Evolutionary conservation across 2,797 vertebrate species (phyloP), one percentile per base, ranked within the genome.

Genomic region (Oryzias dopingdopingensis): DNA sequence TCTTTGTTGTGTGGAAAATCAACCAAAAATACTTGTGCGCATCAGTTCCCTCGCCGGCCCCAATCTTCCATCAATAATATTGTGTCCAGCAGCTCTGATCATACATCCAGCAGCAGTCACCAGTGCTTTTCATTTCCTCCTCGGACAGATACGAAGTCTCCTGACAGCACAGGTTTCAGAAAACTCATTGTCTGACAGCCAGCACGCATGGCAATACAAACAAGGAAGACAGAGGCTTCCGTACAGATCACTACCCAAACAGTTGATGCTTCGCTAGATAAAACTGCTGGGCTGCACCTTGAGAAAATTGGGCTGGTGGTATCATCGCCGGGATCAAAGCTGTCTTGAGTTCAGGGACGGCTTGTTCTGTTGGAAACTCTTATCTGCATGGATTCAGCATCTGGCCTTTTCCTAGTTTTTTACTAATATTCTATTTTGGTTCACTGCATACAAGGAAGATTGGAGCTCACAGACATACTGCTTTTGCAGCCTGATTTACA

Each of bases 21-120:
- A 15, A 24, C 14, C 15, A 1, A 15, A 49, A 50, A 51, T 68
- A 48, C 32, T 59, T 52, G 12, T 42, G 43, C 44, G 74, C 81
- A 78, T 57, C 61, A 55, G 8, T 60, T 72, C 32, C 52, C 48
- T 71, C 66, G 65, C 52, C 42, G 48, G 26, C 58, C 10, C 75
- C 70, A 82, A 82, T 87, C 82, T 81, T 59, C 67, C 74, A 83
- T 87, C 80, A 46, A 65, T 81, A 79, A 88, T 88, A 82, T 83
- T 74, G 68, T 73, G 65, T 67, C 52, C 45, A 43, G 55, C 51
- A 69, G 56, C 49, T 69, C 52, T 65, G 72, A 76, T 64, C 26
- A 62, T 48, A 29, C 56, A 43, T 74, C 47, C 67, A 74, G 75
- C 82, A 65, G 77, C 13, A 53, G 49, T 65, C 66, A 78, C 79